These are phyloP conservation scores for Pristionchus mayeri DNA, from an alignment of 2,888 invertebrate genomes.

Conservation along the genomic window DNA sequence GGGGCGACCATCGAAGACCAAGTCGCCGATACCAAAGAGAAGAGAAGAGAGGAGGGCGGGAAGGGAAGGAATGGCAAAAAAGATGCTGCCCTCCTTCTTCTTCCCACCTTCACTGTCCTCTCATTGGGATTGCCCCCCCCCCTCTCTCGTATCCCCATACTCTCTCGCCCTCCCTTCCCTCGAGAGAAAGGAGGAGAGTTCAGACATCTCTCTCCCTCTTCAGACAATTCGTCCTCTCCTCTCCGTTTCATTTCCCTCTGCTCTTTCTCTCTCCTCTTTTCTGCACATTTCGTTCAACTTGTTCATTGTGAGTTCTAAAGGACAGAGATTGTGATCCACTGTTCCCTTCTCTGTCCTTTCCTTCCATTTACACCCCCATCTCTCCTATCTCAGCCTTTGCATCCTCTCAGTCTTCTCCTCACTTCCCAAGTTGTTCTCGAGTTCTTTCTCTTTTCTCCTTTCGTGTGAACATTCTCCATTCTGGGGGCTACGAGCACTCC, in stretches of 20 bases:
- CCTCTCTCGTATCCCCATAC: background rate
- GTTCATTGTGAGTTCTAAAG: background rate
- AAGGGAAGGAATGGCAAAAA: slow-evolving; percentile 4
- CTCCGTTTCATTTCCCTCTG: background rate
- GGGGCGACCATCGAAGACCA: background rate
- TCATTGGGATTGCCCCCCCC: background rate
- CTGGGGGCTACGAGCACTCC: background rate
- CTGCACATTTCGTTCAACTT: background rate
- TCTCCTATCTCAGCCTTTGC: background rate
- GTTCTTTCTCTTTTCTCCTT: background rate
- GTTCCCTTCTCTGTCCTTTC: background rate
- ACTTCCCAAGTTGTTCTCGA: background rate
- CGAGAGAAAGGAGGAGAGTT: background rate
- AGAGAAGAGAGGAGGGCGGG: background rate
- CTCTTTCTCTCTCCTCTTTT: background rate
- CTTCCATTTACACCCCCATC: background rate
- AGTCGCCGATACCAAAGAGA: background rate
- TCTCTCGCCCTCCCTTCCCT: background rate
- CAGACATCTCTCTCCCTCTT: background rate
- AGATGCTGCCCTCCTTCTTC: background rate
- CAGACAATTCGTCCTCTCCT: background rate
- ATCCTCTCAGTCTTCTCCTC: background rate
- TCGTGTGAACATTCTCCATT: slow-evolving; percentile 2
- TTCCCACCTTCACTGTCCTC: slow-evolving; percentile 12
- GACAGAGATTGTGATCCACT: background rate